Conservation (phyloP, 1,140 invertebrate genomes). For the Epicauta chinensis region DNA sequence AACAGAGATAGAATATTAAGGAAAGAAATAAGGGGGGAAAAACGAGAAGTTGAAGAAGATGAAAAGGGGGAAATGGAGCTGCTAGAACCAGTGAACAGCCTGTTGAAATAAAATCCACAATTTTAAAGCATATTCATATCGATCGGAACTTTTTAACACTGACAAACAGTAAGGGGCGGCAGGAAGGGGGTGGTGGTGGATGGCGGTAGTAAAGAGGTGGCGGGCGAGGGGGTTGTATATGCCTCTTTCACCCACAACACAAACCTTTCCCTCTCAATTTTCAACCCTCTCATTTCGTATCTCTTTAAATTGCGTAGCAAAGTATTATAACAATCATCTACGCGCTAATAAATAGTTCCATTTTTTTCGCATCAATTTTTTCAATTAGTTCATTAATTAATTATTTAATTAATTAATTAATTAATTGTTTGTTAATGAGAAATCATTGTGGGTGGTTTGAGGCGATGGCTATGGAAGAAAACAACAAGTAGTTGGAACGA, state of each 20-base stretch:
- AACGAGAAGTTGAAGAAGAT: too few species aligned
- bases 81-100: slow-evolving; percentile 11
- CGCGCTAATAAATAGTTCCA: slow-evolving; percentile 19
- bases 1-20: too few species aligned
- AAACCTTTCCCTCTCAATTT: slow-evolving; percentile 4
- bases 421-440: background rate
- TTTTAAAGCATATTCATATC: slow-evolving; percentile 29
- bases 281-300: slow-evolving; percentile 18
- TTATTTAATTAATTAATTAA: background rate
- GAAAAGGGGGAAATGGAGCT: background rate
- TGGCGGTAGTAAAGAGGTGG: background rate
- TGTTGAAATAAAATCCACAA: slow-evolving; percentile 28
- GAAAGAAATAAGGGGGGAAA: too few species aligned
- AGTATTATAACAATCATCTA: slow-evolving; percentile 8
- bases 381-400: background rate
- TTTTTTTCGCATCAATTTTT: slow-evolving; percentile 2
- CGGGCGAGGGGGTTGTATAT: background rate
- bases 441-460: background rate
- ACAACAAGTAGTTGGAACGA: too few species aligned
- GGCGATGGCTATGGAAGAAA: background rate
- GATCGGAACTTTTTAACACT: slow-evolving; percentile 27
- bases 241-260: background rate
- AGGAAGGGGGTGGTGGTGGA: background rate
- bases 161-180: too few species aligned
- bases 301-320: slow-evolving; percentile 14